Evolutionary conservation across 2,113 vertebrate genomes (phyloP), one percentile per base, ranked within the genome.

Genomic region (Festucalex cinctus): DNA sequence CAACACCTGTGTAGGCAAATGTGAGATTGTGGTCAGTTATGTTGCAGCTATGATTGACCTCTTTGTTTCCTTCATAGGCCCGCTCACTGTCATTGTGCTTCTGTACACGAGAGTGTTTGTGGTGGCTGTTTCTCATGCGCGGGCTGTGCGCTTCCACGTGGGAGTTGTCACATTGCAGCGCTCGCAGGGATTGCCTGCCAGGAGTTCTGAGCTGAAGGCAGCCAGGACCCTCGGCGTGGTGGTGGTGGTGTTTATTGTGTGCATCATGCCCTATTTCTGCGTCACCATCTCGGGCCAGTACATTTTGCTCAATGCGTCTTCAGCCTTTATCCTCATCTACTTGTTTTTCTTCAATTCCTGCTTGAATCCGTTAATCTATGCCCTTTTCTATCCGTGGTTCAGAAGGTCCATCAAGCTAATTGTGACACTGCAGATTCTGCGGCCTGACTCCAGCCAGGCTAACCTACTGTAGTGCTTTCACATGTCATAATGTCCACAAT

Each of bases 341-440:
- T 3, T 83, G 7, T 35, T 74, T 3, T 77, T 69, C 37, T 69
- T 79, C 1, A 83, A 83, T 26, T 81, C 78, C 1, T 75, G 75
- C 46, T 9, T 79, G 8, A 82, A 82, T 16, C 76, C 79, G 0
- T 0, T 79, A 1, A 77, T 83, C 24, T 80, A 75, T 3, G 49
- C 68, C 0, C 26, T 67, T 17, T 83, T 62, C 6, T 83, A 75
- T 7, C 66, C 66, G 12, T 83, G 81, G 81, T 80, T 80, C 20
- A 70, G 69, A 62, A 78, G 76, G 24, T 59, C 73, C 16, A 3
- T 78, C 0, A 77, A 61, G 36, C 20, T 64, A 0, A 71, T 84
- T 37, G 39, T 82, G 8, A 70, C 76, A 32, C 58, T 79, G n/a
- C 5, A 81, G 19, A 69, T 84, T 5, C 26, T 81, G 3, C n/a